Evolutionary conservation across 2,888 invertebrate genomes (phyloP).

Genomic region (Diaperis boleti): DNA sequence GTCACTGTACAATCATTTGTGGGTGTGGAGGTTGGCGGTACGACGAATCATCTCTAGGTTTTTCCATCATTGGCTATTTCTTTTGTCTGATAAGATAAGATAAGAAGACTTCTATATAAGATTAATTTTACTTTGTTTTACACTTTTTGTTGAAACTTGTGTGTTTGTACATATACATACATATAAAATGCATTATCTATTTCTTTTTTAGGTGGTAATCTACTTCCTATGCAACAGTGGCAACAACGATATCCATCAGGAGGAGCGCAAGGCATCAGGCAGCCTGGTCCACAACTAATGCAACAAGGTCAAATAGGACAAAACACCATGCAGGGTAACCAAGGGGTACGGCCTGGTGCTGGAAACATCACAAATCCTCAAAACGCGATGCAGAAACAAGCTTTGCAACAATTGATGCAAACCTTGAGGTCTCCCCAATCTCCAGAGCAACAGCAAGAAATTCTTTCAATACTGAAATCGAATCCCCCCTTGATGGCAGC

Average conservation of each 20-base stretch:
- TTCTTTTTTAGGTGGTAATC: slow-evolving; percentile 65
- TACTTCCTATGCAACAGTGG: slow-evolving; percentile 72
- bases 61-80: too few relatives aligned
- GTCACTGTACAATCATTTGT: too few relatives aligned
- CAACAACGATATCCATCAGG: slow-evolving; percentile 67
- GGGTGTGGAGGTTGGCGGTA: too few relatives aligned
- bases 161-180: too few relatives aligned
- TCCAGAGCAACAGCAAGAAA: slow-evolving; percentile 92
- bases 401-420: slow-evolving; percentile 87
- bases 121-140: too few relatives aligned
- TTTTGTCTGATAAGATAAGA: too few relatives aligned
- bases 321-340: slow-evolving; percentile 57
- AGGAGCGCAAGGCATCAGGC: slow-evolving; percentile 66
- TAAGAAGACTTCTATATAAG: too few relatives aligned
- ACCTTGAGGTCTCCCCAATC: slow-evolving; percentile 91
- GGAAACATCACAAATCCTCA: slow-evolving; percentile 50
- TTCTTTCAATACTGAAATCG: slow-evolving; percentile 89
- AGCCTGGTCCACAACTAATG: slow-evolving; percentile 67
- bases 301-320: slow-evolving; percentile 57
- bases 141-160: too few relatives aligned
- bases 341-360: slow-evolving; percentile 61
- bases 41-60: too few relatives aligned
- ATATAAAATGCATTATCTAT: too few relatives aligned
- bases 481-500: slow-evolving; percentile 97
- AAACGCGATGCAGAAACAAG: slow-evolving; percentile 71